A percentile compares a stretch with the other conserved stretches of the same genome.
phyloP scores from a whole-genome alignment of 2,113 vertebrate species.

The Epinephelus lanceolatus region DNA sequence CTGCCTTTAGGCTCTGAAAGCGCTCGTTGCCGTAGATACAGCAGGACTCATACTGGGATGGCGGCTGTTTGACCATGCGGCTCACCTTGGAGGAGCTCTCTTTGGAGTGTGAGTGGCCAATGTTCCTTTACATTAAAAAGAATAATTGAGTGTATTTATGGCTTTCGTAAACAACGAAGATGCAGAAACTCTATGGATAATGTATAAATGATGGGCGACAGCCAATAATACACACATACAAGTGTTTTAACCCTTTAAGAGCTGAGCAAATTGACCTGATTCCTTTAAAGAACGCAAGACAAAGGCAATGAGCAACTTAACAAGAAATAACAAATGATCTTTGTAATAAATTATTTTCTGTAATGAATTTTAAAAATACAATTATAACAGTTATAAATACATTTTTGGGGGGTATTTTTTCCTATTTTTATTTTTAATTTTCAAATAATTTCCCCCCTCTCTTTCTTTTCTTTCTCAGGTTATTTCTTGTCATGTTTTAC shows the following conservation, averaged over 20 bases:
- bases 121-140: not conserved
- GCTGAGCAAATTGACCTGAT: too few relatives aligned
- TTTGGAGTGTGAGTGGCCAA: constrained; percentile 94
- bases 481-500: too few relatives aligned
- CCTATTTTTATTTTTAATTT: too few relatives aligned
- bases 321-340: too few relatives aligned
- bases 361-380: too few relatives aligned
- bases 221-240: not conserved
- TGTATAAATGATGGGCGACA: not conserved
- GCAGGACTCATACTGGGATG: constrained; percentile 92
- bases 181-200: not conserved
- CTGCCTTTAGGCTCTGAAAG: constrained; percentile 90
- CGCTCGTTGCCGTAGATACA: constrained; percentile 91
- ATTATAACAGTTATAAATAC: too few relatives aligned
- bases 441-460: too few relatives aligned
- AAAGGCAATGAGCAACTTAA: too few relatives aligned
- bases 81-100: constrained; percentile 95
- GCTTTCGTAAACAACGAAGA: not conserved
- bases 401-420: too few relatives aligned
- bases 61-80: constrained; percentile 96
- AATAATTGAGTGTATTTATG: not conserved
- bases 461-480: too few relatives aligned
- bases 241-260: not conserved
- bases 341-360: too few relatives aligned
- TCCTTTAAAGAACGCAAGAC: too few relatives aligned